phyloP scores from a whole-genome alignment of 2,888 invertebrate species.

The Rhynchonema sp. region DNA sequence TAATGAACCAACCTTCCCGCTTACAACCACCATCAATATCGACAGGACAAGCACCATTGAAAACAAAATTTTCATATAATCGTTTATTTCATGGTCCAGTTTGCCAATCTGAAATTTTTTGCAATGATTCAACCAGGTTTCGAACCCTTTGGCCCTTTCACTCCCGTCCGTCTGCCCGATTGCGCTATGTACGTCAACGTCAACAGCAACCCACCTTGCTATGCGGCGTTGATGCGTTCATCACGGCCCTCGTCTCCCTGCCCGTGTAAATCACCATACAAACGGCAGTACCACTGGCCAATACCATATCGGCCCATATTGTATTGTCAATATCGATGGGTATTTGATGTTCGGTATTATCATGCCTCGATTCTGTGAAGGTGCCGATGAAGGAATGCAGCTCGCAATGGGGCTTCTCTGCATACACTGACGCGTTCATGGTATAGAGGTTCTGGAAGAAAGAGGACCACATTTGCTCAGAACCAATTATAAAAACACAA shows the following conservation, averaged over 20 bases:
- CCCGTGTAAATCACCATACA: conserved; percentile 89
- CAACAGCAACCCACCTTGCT: conserved; percentile 52
- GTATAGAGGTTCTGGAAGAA: conserved; percentile 30
- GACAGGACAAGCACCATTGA: conserved; percentile 67
- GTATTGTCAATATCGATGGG: conserved; percentile 82
- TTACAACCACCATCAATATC: conserved; percentile 75
- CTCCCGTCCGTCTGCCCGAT: too few relatives aligned
- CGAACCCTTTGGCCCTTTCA: not conserved
- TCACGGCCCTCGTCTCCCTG: conserved; percentile 77
- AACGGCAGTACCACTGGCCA: conserved; percentile 64
- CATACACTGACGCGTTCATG: conserved; percentile 65
- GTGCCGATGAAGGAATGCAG: conserved; percentile 87
- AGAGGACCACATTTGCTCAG: too few relatives aligned
- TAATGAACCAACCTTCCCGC: conserved; percentile 32
- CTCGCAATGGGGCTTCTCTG: conserved; percentile 85
- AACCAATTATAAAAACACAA: too few relatives aligned
- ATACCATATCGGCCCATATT: conserved; percentile 87
- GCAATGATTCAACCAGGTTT: not conserved
- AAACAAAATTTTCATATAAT: conserved; percentile 76
- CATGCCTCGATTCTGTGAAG: conserved; percentile 28
- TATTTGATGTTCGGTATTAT: not conserved
- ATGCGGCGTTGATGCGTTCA: conserved; percentile 86
- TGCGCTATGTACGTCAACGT: too few relatives aligned
- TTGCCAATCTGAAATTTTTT: conserved; percentile 42
- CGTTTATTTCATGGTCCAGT: conserved; percentile 77